A percentile compares a stretch with the other conserved stretches of the same genome.
phyloP scores from a whole-genome alignment of 2,888 invertebrate species.

The Drosophila parthenogenetica region DNA sequence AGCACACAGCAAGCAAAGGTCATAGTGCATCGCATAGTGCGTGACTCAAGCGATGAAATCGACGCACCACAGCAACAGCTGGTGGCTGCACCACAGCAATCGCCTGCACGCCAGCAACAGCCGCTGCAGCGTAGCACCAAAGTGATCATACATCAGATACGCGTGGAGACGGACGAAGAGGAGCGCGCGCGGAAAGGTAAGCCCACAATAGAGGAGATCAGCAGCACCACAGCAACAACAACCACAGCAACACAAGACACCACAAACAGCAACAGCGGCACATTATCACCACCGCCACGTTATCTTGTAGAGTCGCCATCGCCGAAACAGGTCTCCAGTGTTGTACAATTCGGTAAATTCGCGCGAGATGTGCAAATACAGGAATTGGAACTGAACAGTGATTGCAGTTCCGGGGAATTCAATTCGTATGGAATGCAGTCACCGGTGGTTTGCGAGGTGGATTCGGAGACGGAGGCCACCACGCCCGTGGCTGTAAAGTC shows the following conservation, averaged over 20 bases:
- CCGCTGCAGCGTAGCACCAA: constrained; percentile 65
- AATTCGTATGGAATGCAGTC: constrained; percentile 78
- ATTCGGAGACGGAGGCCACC: constrained; percentile 86
- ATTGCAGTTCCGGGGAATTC: constrained; percentile 82
- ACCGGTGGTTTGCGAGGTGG: constrained; percentile 88
- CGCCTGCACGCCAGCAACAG: constrained; percentile 6
- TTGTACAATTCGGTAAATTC: constrained; percentile 45
- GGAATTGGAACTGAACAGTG: constrained; percentile 83
- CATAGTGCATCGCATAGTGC: constrained; percentile 74
- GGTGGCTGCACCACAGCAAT: neutral
- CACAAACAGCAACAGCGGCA: constrained; percentile 42
- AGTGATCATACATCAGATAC: constrained; percentile 70
- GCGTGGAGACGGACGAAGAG: constrained; percentile 51
- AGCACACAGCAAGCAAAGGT: constrained; percentile 73
- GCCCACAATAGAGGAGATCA: constrained; percentile 67
- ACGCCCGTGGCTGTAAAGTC: constrained; percentile 36
- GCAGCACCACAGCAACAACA: constrained; percentile 54
- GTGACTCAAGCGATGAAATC: constrained; percentile 18
- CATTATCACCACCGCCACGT: constrained; percentile 71
- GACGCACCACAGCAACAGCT: constrained; percentile 9
- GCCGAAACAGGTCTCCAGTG: constrained; percentile 47
- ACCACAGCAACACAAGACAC: constrained; percentile 9
- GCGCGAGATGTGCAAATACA: constrained; percentile 79
- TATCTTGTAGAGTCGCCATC: constrained; percentile 76
- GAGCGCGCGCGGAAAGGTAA: constrained; percentile 52